phyloP scores from a whole-genome alignment of 1,140 invertebrate genomes.

The Wasmannia auropunctata region DNA sequence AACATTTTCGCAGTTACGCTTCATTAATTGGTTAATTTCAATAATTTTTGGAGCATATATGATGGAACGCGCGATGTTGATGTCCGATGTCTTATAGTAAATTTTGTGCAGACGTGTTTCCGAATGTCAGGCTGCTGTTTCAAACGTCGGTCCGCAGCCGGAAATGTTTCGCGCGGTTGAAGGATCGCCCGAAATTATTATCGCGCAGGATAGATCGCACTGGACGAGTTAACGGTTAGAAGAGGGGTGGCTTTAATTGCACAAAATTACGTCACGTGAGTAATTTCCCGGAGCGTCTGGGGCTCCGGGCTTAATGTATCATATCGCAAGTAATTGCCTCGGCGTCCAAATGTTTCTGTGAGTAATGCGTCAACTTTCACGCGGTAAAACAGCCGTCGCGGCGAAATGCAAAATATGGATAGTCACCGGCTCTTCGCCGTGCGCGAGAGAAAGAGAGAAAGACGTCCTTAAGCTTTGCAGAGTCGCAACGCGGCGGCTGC shows the following conservation, averaged over 20 bases:
- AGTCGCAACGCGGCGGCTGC: not conserved
- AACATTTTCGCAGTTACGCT: not conserved
- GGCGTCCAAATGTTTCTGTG: conserved; percentile 19
- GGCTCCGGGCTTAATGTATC: conserved; percentile 25
- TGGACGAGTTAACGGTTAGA: not conserved
- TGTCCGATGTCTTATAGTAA: not conserved
- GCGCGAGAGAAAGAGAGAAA: not conserved
- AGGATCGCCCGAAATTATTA: conserved; percentile 16
- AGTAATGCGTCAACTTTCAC: conserved; percentile 55
- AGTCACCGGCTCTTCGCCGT: not conserved
- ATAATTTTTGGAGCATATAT: not conserved
- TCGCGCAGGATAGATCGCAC: not conserved
- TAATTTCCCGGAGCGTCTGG: conserved; percentile 16
- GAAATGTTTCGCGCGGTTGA: not conserved
- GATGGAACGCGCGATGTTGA: not conserved
- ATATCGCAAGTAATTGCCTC: conserved; percentile 15
- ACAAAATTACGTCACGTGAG: conserved; percentile 15
- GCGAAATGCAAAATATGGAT: conserved; percentile 26
- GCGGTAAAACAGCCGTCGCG: conserved; percentile 18
- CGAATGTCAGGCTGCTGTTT: not conserved
- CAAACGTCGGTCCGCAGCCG: not conserved
- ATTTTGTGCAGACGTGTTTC: not conserved
- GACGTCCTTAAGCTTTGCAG: conserved; percentile 13
- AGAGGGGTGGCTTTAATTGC: conserved; percentile 9
- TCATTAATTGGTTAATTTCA: not conserved